Conservation (phyloP, 2,888 invertebrate genomes). For the Eupithecia centaureata region DNA sequence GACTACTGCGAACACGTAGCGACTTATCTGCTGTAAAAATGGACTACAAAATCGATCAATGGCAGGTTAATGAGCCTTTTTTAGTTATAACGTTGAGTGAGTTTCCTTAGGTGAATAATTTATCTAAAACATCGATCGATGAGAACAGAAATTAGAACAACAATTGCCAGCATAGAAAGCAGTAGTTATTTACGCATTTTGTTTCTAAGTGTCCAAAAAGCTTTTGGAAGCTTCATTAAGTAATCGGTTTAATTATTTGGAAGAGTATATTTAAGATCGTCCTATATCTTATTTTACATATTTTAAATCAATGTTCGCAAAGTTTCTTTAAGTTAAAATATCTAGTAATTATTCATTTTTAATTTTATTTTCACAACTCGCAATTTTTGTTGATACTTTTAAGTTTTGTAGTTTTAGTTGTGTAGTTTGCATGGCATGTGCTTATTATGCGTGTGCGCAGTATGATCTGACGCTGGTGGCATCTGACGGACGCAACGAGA, state of each 20-base stretch:
- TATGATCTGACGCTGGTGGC: conserved; percentile 95
- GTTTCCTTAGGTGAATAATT: neutral
- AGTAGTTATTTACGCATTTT: neutral
- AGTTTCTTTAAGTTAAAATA: neutral
- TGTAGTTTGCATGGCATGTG: conserved; percentile 79
- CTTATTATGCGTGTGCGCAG: conserved; percentile 83
- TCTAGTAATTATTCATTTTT: neutral
- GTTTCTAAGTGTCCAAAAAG: neutral
- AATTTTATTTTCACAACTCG: neutral
- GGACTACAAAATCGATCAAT: conserved; percentile 50
- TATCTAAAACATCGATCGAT: neutral
- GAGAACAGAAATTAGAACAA: neutral
- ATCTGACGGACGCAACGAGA: conserved; percentile 95
- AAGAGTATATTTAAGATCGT: neutral
- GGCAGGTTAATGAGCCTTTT: conserved; percentile 29
- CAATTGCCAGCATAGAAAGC: neutral
- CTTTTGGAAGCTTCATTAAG: neutral
- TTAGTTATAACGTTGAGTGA: conserved; percentile 1
- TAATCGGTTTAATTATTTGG: neutral
- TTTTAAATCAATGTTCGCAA: neutral
- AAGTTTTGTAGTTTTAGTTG: conserved; percentile 29
- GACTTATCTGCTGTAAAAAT: conserved; percentile 57
- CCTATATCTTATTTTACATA: neutral
- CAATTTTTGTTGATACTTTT: neutral
- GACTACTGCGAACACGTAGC: conserved; percentile 54